Evolutionary conservation across 2,888 invertebrate genomes (phyloP), one percentile per base, ranked within the genome.

Genomic region (Cryptocheilus praepositus): DNA sequence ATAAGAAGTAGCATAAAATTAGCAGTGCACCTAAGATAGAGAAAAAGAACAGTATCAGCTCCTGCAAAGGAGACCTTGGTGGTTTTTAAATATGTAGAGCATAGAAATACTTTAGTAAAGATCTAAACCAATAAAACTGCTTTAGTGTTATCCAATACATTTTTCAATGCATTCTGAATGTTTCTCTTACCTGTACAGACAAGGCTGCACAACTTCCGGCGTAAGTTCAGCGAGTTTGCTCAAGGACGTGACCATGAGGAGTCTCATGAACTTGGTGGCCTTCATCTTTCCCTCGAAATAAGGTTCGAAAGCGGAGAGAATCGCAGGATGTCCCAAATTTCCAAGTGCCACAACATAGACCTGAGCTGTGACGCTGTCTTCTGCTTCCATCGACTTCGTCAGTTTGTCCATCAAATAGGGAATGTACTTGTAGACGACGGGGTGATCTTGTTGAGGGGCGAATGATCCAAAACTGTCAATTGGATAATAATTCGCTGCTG

Each of bases 291-390:
- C 93, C 88, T 94, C 93, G 16, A 94, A 89, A 85, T 93, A 94
- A 1, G 93, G 93, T 79, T 93, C 91, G 79, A 92, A 93, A 2
- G 91, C 91, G 4, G 89, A 83, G 13, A 94, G 84, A 64, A 94
- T 92, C 73, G 90, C 89, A 8, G 90, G 92, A 83, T 94, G 92
- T 46, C 91, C 94, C 43, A 93, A 87, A 81, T 92, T 92, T 52
- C 94, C 94, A 64, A 94, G 90, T 44, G 94, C 93, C 57, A 91
- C 89, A 60, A 92, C 92, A 88, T 91, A 92, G 0, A 92, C 90
- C 72, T 92, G 92, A 67, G 92, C 91, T 81, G 90, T 91, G 66
- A 89, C 89, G 70, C 90, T 90, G 76, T 94, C 91, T 4, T 89
- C 89, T 25, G 90, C 79, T 51, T 90, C 81, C 13, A 93, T 87